These are phyloP conservation scores for Pseudachorutes palmiensis DNA, from an alignment of 1,140 invertebrate genomes.

Conservation along the genomic window DNA sequence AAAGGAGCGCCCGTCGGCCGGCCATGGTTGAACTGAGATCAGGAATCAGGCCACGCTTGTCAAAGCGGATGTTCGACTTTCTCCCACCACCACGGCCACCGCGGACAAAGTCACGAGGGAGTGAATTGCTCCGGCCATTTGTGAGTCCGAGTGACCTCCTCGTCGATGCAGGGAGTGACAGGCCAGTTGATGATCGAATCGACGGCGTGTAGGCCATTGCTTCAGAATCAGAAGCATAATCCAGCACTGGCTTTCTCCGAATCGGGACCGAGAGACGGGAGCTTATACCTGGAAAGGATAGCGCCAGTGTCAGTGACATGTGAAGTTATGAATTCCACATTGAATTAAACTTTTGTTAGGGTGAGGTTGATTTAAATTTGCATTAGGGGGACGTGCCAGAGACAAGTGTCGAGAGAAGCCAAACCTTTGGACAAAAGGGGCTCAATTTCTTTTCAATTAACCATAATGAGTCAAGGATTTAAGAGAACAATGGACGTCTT, in stretches of 20 bases:
- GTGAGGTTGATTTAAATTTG: no score
- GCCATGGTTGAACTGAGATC: constrained; percentile 31
- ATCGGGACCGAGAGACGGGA: constrained; percentile 25
- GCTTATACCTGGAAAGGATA: constrained; percentile 22
- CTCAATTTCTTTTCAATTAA: constrained; percentile 3
- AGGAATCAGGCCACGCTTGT: constrained; percentile 42
- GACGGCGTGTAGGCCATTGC: constrained; percentile 57
- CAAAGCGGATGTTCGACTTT: constrained; percentile 42
- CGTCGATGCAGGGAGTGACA: constrained; percentile 34
- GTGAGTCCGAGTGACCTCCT: constrained; percentile 32
- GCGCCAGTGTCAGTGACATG: neutral
- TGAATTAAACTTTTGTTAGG: no score
- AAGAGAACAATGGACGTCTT: neutral
- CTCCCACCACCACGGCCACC: constrained; percentile 46
- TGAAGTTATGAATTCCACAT: neutral
- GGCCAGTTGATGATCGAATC: constrained; percentile 52
- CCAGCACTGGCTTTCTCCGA: constrained; percentile 59
- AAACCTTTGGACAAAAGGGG: neutral
- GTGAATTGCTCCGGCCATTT: constrained; percentile 36
- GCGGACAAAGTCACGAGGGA: constrained; percentile 56
- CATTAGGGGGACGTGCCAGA: no score
- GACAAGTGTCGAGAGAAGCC: no score
- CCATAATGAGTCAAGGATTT: neutral
- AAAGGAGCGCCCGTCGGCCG: constrained; percentile 42
- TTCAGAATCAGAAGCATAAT: constrained; percentile 91